Evolutionary conservation across 2,797 vertebrate genomes (phyloP), one percentile per base, ranked within the genome.

Genomic region (Xenentodon cancila): DNA sequence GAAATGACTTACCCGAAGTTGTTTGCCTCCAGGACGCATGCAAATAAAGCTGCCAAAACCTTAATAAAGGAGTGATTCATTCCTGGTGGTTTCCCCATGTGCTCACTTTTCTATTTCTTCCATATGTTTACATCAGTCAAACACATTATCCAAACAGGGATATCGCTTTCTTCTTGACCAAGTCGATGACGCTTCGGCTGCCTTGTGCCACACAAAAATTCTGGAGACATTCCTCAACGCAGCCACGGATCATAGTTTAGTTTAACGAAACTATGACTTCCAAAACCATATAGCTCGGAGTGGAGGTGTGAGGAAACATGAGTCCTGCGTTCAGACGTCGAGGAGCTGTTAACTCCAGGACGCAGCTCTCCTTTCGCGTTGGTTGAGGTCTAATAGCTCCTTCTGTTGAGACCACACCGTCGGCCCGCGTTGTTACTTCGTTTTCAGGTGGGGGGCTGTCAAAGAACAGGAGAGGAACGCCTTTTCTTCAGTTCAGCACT

Each of bases 31-130:
- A 96, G 92, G 90, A 96, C 93, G 92, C 94, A 96, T 75, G 94
- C 93, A 87, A 97, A 93, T 85, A 99, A 95, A 94, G 95, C 95
- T 94, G 95, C 94, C 92, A 97, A 87, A 94, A 97, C 93, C 91
- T 93, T 95, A 74, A 96, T 82, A 91, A 95, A 91, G 90, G 94
- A 94, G 84, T 94, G 95, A 94, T 93, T 95, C 97, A 99, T 99
- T 96, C 96, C 97, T 93, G 90, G 92, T 93, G 94, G 90, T 93
- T 94, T 94, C 92, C 89, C 92, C 92, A 88, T 92, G 87, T 91
- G 84, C 80, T 84, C 85, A 89, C 88, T 88, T 85, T 76, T 90
- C 81, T 85, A 89, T 87, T 85, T 90, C 84, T 88, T 76, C 91
- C 92, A 86, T 91, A 85, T 88, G 84, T 89, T 88, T 66, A 84